These are phyloP conservation scores for Dysmachus trigonus DNA, from an alignment of 2,888 invertebrate genomes.

Conservation along the genomic window DNA sequence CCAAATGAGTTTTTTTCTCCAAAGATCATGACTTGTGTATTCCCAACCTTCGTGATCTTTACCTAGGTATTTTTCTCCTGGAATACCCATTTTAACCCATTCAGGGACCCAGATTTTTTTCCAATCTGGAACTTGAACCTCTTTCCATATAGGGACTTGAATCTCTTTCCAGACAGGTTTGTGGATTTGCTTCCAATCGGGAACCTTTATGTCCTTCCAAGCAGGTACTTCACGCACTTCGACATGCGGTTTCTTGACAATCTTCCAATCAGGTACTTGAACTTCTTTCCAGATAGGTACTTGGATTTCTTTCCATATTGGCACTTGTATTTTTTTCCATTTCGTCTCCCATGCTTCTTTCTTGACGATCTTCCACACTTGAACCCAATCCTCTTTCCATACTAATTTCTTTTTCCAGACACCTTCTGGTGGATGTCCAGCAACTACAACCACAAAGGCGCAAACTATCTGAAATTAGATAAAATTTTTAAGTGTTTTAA, in stretches of 20 bases:
- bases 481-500: neutral
- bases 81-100: constrained; percentile 73
- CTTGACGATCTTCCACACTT: constrained; percentile 77
- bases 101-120: constrained; percentile 73
- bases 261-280: constrained; percentile 79
- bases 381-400: constrained; percentile 82
- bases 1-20: constrained; percentile 82
- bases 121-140: constrained; percentile 68
- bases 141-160: constrained; percentile 78
- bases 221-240: constrained; percentile 81
- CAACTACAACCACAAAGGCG: constrained; percentile 60
- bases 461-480: constrained; percentile 57
- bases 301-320: constrained; percentile 81
- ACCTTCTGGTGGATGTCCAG: constrained; percentile 69
- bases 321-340: constrained; percentile 79
- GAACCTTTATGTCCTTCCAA: constrained; percentile 77
- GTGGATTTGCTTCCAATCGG: constrained; percentile 71
- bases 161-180: constrained; percentile 71
- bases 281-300: constrained; percentile 80
- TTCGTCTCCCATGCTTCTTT: constrained; percentile 79
- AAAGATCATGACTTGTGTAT: constrained; percentile 84
- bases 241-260: constrained; percentile 65
- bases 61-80: constrained; percentile 81
- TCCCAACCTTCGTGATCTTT: constrained; percentile 85
- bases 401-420: constrained; percentile 83